A percentile compares a stretch with the other conserved stretches of the same genome.
Evolutionary conservation across 2,797 vertebrate species (phyloP).

Genomic region (Oophaga sylvatica): DNA sequence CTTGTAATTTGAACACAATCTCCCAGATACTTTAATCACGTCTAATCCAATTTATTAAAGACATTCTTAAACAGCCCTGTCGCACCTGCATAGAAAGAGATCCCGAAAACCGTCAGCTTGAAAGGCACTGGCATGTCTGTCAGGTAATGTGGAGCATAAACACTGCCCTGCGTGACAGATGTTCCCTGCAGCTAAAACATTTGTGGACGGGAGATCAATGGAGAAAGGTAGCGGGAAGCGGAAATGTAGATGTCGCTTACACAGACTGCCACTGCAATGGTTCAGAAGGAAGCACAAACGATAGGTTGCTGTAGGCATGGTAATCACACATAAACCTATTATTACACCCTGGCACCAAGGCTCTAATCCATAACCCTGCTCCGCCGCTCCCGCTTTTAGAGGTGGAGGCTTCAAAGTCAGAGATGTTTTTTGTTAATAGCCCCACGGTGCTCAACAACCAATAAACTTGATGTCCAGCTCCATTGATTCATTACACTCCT

Average conservation of each 20-base stretch:
- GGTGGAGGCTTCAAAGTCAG: slow-evolving; percentile 55
- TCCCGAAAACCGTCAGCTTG: slow-evolving; percentile 53
- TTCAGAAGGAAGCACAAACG: slow-evolving; percentile 60
- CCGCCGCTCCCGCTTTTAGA: slow-evolving; percentile 54
- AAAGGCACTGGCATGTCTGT: slow-evolving; percentile 62
- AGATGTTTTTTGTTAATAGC: slow-evolving; percentile 40
- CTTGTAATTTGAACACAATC: slow-evolving; percentile 58
- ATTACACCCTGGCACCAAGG: slow-evolving; percentile 53
- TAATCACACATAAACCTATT: slow-evolving; percentile 62
- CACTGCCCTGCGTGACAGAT: slow-evolving; percentile 64
- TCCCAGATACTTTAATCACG: slow-evolving; percentile 58
- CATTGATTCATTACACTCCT: neutral
- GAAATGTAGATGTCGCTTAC: slow-evolving; percentile 47
- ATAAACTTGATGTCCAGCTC: slow-evolving; percentile 15
- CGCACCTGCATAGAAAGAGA: slow-evolving; percentile 64
- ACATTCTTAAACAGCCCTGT: slow-evolving; percentile 61
- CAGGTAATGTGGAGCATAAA: slow-evolving; percentile 61
- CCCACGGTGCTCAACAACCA: slow-evolving; percentile 18
- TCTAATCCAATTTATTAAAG: slow-evolving; percentile 62
- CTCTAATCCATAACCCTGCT: slow-evolving; percentile 63
- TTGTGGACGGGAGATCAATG: slow-evolving; percentile 49
- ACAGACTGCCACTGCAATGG: slow-evolving; percentile 51
- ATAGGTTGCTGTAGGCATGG: slow-evolving; percentile 59
- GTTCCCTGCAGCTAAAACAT: slow-evolving; percentile 64
- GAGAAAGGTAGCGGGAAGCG: slow-evolving; percentile 51